A percentile compares a stretch with the other conserved stretches of the same genome.
Evolutionary conservation across 2,797 vertebrate species (phyloP).

Genomic region (Anisognathus igniventris): DNA sequence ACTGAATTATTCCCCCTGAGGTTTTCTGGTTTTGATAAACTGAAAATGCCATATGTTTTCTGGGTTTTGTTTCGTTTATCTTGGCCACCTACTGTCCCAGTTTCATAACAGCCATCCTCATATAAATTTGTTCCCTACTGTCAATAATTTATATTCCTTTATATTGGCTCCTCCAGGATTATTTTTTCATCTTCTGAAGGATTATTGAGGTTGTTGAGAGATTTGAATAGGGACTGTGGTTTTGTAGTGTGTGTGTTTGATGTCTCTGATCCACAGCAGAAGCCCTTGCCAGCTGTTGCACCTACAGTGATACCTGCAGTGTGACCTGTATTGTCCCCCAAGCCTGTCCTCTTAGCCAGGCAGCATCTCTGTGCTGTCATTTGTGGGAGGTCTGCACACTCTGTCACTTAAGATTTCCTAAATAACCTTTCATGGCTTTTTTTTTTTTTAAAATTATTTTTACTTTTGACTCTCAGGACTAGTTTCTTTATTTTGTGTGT

Average conservation of each 20-base stretch:
- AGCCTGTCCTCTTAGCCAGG: background rate
- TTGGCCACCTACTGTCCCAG: background rate
- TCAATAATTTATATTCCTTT: background rate
- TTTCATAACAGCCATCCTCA: background rate
- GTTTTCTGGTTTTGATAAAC: background rate
- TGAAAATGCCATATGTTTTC: slow-evolving; percentile 7
- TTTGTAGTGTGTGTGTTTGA: background rate
- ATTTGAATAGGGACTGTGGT: background rate
- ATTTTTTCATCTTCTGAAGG: background rate
- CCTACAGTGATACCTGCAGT: background rate
- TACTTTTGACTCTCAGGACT: slow-evolving; percentile 1
- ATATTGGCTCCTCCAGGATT: background rate
- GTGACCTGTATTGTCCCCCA: background rate
- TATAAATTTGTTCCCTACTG: background rate
- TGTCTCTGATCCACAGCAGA: background rate
- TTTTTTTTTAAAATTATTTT: background rate
- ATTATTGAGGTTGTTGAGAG: background rate
- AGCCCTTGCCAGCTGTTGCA: background rate
- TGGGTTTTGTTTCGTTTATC: background rate
- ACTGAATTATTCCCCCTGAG: background rate
- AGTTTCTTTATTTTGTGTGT: slow-evolving; percentile 19
- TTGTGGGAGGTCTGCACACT: background rate
- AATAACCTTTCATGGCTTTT: background rate
- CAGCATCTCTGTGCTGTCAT: background rate
- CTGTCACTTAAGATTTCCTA: background rate